phyloP scores from a whole-genome alignment of 2,113 vertebrate species.

The Bambusicola thoracicus region DNA sequence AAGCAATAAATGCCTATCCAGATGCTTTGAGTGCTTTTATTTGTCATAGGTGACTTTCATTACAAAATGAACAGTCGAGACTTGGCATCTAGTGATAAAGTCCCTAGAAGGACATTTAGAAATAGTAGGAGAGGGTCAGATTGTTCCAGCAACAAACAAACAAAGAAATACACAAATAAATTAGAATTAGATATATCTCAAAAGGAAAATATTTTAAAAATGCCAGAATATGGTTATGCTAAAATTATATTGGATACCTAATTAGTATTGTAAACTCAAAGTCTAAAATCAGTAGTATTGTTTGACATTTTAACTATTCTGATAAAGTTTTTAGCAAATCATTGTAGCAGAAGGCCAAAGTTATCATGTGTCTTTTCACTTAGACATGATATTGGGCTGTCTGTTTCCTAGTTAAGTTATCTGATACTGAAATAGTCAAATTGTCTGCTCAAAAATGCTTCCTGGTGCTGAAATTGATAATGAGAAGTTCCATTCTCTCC shows the following conservation, averaged over 20 bases:
- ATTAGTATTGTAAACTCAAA: background rate
- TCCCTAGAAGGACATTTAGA: background rate
- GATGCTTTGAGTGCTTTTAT: background rate
- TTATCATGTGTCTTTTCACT: background rate
- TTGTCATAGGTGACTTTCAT: background rate
- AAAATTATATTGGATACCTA: background rate
- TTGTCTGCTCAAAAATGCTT: rapidly evolving
- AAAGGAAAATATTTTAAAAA: background rate
- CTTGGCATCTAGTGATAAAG: background rate
- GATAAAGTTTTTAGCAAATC: background rate
- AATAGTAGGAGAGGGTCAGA: background rate
- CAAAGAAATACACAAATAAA: too few species aligned
- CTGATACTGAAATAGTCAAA: background rate
- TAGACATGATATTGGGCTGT: background rate
- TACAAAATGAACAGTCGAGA: background rate
- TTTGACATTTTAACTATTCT: background rate
- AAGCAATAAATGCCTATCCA: background rate
- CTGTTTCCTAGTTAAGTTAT: background rate
- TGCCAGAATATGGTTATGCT: background rate
- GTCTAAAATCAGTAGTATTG: background rate
- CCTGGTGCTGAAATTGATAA: background rate
- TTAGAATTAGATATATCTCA: background rate
- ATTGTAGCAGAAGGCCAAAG: background rate
- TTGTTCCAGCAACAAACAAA: background rate
- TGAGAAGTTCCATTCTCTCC: background rate